Evolutionary conservation across 1,140 invertebrate genomes (phyloP), one percentile per base, ranked within the genome.

Genomic region (Eupristina koningsbergeri): DNA sequence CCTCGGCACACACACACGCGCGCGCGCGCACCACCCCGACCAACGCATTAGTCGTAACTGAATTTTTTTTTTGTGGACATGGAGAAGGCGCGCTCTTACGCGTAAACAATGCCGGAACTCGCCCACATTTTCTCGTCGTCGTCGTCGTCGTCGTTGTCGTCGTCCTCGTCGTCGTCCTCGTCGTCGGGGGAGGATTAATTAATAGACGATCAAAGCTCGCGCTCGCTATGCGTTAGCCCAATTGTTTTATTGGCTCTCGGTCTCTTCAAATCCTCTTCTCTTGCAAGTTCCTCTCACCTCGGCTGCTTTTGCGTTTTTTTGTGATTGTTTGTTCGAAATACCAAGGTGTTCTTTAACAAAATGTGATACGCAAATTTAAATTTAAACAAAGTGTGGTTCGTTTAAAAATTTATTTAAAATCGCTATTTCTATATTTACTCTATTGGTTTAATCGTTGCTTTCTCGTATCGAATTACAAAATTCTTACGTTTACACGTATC

Each of bases 61-160:
- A 11, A 26, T 67, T 67, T 80, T 69, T 50, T 39, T 64, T 19
- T 64, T 63, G 11, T n/a, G n/a, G n/a, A n/a, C 19, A 61, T 63
- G 19, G 36, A 67, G 41, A 41, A 64, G 39, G 64, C 41, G 63
- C 19, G 17, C 34, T 61, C 3, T 45, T 50, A 39, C 36, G 29
- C 41, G 58, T 77, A 83, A 83, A 77, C 74, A 83, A 83, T 83
- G 74, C 73, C 61, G 74, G 58, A 77, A 77, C 47, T 77, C 63
- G 47, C 34, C 74, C 67, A 67, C 61, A 58, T 41, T 61, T 58
- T 73, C n/a, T 73, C 79, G 9, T 5, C 15, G 31, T 29, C 9
- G 22, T 80, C 45, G 22, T n/a, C n/a, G n/a, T n/a, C n/a, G n/a
- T n/a, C n/a, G n/a, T n/a, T n/a, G n/a, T n/a, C n/a, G n/a, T n/a